phyloP scores from a whole-genome alignment of 2,888 invertebrate genomes.

The Barypeithes pellucidus region DNA sequence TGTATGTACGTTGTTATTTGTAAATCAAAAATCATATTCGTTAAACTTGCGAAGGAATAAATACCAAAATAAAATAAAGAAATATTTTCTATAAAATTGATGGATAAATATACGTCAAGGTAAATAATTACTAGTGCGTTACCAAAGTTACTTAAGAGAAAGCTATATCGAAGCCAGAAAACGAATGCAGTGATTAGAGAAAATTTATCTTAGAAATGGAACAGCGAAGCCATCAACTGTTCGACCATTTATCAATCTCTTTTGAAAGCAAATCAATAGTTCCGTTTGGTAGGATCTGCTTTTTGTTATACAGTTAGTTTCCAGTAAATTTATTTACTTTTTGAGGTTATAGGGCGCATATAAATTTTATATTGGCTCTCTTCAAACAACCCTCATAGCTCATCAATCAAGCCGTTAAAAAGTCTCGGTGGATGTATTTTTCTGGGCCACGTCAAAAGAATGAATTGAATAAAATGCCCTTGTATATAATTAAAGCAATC shows the following conservation, averaged over 20 bases:
- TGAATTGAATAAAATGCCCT: background rate
- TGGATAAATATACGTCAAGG: background rate
- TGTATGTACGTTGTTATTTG: too few species aligned
- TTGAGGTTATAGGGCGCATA: conserved; percentile 20
- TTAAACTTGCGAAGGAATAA: too few species aligned
- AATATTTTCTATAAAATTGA: too few species aligned
- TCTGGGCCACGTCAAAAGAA: conserved; percentile 1
- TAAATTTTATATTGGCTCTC: conserved; percentile 29
- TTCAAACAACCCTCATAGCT: background rate
- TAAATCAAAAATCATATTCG: too few species aligned
- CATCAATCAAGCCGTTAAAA: conserved; percentile 7
- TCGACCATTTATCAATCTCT: conserved; percentile 51
- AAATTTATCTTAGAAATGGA: conserved; percentile 49
- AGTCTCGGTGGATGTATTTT: background rate
- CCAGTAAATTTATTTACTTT: conserved; percentile 48
- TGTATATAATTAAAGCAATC: too few species aligned
- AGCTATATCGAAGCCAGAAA: conserved; percentile 40
- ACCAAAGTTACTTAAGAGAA: conserved; percentile 40
- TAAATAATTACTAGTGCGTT: conserved; percentile 40
- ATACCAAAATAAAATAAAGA: too few species aligned
- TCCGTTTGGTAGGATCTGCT: conserved; percentile 47
- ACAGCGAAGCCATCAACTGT: conserved; percentile 34
- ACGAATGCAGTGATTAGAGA: conserved; percentile 47
- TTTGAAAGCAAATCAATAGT: conserved; percentile 45
- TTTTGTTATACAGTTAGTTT: conserved; percentile 43